Evolutionary conservation across 2,797 vertebrate genomes (phyloP).

Genomic region (Oreortyx pictus): DNA sequence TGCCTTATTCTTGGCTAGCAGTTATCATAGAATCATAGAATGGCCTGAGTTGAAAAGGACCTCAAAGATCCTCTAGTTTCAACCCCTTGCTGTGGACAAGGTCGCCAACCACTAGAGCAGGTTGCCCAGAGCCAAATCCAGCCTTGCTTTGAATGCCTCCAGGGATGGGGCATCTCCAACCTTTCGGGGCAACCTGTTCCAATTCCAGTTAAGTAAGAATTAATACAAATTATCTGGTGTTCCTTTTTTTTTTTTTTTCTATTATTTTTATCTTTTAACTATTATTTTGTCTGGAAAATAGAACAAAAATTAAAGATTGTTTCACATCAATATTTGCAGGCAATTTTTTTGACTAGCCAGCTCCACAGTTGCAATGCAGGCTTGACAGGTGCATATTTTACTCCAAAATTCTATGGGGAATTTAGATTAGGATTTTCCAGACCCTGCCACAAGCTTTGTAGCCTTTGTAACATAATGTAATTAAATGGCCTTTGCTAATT

Average conservation of each 20-base stretch:
- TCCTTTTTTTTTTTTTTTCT: background rate
- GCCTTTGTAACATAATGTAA: background rate
- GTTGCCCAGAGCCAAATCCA: too few relatives aligned
- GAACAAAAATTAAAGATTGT: background rate
- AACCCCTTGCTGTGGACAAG: too few relatives aligned
- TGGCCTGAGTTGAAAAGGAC: background rate
- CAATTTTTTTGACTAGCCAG: background rate
- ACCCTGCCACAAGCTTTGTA: background rate
- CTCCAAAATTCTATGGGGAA: conserved; percentile 18
- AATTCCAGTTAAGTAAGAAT: background rate
- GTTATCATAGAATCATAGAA: background rate
- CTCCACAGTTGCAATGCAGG: background rate
- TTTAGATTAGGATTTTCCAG: conserved; percentile 21
- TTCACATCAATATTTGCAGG: background rate
- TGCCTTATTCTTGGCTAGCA: background rate
- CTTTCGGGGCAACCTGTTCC: too few relatives aligned
- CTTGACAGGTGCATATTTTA: background rate
- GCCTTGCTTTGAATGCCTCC: too few relatives aligned
- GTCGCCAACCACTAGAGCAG: too few relatives aligned
- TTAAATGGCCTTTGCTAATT: background rate
- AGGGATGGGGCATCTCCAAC: too few relatives aligned
- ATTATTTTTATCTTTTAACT: background rate
- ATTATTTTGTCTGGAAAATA: background rate
- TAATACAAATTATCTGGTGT: background rate
- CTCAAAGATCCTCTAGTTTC: too few relatives aligned